Base-by-base conservation (phyloP, 2,113 vertebrate species). In the Chaetops frenatus region DNA sequence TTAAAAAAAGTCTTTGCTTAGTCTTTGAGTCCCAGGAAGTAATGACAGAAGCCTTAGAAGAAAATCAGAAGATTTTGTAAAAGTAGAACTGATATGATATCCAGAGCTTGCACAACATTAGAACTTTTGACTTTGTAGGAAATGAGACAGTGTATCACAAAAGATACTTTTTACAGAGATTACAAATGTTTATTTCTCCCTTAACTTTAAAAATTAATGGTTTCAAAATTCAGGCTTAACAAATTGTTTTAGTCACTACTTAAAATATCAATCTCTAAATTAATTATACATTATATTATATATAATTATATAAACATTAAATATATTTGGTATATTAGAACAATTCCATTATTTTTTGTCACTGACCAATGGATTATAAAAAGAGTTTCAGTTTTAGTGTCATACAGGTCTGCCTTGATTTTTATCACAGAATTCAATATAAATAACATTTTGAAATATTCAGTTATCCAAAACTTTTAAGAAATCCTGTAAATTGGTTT, bases 21-120 rank as follows among this genome's bases (percentile, higher is more conserved):
- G 90, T 88, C 81, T 92, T 72, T 73, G 44, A 57, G 40, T 86
- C 67, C 79, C 83, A 95, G 54, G 51, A 94, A 71, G 66, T 89
- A 95, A 95, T 45, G 60, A 94, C 95, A 91, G 80, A 91, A 93
- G 27, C 15, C 47, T 86, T 54, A 48, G 47, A 78, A 91, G 42
- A 48, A 95, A 94, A 89, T 45, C 7, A 81, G 70, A 28, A 66
- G 60, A 73, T 83, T 90, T 66, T 81, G 25, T 73, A 88, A 42
- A 90, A 16, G 20, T 23, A 78, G 45, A 50, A 70, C 9, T 85
- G 69, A 61, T 47, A 50, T 42, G 29, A 89, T 17, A 35, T 31
- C 18, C 24, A 81, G 36, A 56, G 9, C 19, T 76, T 94, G 15
- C 67, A 48, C 33, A 70, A 45, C 29, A 31, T 10, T 61, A 35